These are phyloP conservation scores for Chrysaora quinquecirrha DNA, from an alignment of 30 jellyfish, hydroid and myxozoan species.

Conservation along the genomic window DNA sequence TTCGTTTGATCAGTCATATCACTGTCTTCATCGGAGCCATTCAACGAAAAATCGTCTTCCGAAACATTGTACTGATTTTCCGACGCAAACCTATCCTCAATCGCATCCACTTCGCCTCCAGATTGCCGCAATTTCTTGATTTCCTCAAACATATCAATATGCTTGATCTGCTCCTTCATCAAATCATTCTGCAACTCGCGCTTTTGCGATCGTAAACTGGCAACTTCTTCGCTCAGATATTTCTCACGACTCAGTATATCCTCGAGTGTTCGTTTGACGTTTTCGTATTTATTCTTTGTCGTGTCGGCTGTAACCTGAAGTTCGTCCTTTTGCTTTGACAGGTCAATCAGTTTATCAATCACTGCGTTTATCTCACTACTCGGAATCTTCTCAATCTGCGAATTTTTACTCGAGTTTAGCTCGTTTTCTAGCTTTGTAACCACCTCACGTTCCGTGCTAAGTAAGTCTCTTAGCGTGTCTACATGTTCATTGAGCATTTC, in stretches of 20 bases:
- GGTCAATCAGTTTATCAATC: conserved; percentile 64
- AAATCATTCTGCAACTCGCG: conserved; percentile 56
- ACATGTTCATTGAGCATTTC: conserved; percentile 42
- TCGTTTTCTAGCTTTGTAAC: conserved; percentile 38
- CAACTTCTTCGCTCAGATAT: conserved; percentile 65
- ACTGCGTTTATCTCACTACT: conserved; percentile 51
- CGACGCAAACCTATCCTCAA: background rate
- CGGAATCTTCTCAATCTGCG: conserved; percentile 11
- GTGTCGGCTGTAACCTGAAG: conserved; percentile 37
- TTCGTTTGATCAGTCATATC: background rate
- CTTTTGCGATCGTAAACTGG: conserved; percentile 51
- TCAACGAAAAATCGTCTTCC: no score
- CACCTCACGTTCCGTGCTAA: conserved; percentile 50
- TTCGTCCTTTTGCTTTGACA: conserved; percentile 63
- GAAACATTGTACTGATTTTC: background rate
- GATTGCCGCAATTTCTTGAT: background rate
- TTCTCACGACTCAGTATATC: conserved; percentile 65
- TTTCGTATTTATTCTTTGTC: conserved; percentile 48
- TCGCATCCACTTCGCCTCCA: no score
- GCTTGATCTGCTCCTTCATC: conserved; percentile 63
- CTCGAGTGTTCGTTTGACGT: conserved; percentile 54
- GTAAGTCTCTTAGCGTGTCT: conserved; percentile 31
- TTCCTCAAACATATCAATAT: conserved; percentile 56
- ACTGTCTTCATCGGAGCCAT: conserved; percentile 4
- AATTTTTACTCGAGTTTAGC: conserved; percentile 5